Evolutionary conservation across 2,797 vertebrate genomes (phyloP).

Genomic region (Syngnathus acus): DNA sequence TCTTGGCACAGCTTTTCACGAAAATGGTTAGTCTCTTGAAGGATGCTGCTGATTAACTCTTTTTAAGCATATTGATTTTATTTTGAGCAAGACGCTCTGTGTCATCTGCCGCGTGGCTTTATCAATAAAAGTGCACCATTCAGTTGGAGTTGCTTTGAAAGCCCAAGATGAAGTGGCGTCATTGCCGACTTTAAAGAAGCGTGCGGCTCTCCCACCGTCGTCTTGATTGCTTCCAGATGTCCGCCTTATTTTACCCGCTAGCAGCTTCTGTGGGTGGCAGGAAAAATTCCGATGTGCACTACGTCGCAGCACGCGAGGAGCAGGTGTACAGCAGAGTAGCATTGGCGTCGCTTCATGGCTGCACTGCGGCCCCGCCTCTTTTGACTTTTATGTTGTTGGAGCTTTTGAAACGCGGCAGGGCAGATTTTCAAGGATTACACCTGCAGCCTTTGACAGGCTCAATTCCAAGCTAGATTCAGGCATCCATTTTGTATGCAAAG

Average conservation of each 20-base stretch:
- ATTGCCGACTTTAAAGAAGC: background rate
- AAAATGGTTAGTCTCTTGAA: background rate
- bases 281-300: slow-evolving; percentile 13
- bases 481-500: background rate
- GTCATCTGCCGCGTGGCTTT: background rate
- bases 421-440: slow-evolving; percentile 63
- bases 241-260: slow-evolving; percentile 13
- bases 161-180: background rate
- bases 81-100: background rate
- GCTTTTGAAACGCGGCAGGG: slow-evolving; percentile 54
- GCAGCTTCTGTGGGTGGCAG: background rate
- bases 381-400: slow-evolving; percentile 18
- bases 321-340: slow-evolving; percentile 46
- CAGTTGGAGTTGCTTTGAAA: background rate
- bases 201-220: slow-evolving; percentile 11
- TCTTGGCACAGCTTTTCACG: background rate
- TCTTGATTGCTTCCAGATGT: slow-evolving; percentile 50
- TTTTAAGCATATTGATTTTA: background rate
- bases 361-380: slow-evolving; percentile 42
- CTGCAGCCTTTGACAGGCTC: slow-evolving; percentile 52
- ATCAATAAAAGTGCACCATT: background rate
- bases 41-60: background rate
- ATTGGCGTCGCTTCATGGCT: slow-evolving; percentile 47
- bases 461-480: slow-evolving; percentile 16
- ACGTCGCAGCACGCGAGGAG: slow-evolving; percentile 32